Conservation (phyloP, 2,113 vertebrate species). For the Misgurnus anguillicaudatus region DNA sequence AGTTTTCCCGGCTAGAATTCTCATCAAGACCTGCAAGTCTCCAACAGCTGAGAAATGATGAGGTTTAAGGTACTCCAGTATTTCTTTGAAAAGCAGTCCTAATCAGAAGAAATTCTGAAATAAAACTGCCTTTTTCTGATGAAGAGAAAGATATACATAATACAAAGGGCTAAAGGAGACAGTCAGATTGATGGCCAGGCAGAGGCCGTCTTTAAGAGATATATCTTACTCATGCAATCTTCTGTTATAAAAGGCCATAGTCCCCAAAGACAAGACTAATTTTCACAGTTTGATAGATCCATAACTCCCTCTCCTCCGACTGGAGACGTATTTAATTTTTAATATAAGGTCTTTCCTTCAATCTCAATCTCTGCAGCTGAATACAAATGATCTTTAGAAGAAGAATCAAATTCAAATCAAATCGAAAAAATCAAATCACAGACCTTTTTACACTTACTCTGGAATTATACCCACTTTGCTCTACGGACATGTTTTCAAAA, state of each 20-base stretch:
- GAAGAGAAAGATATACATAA: neutral
- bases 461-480: neutral
- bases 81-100: neutral
- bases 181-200: neutral
- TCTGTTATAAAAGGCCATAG: neutral
- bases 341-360: slow-evolving; percentile 9
- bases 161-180: slow-evolving; percentile 1
- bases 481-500: too few relatives aligned
- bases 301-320: slow-evolving; percentile 2
- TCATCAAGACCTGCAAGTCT: neutral
- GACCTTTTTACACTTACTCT: neutral
- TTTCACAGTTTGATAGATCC: slow-evolving; percentile 40
- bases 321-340: slow-evolving; percentile 23
- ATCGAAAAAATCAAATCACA: neutral
- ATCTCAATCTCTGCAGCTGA: slow-evolving; percentile 3
- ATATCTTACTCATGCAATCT: slow-evolving; percentile 4
- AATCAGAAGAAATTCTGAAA: neutral
- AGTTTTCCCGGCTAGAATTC: neutral
- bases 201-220: slow-evolving; percentile 19
- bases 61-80: neutral
- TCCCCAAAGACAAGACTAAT: slow-evolving; percentile 34
- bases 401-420: slow-evolving; percentile 17
- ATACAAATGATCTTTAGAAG: slow-evolving; percentile 5
- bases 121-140: neutral
- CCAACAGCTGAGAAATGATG: neutral